Percentiles rank a stretch among this genome's conserved stretches.
Conservation (phyloP, 2,797 vertebrate species). For the Brachyalestes nurse region DNA sequence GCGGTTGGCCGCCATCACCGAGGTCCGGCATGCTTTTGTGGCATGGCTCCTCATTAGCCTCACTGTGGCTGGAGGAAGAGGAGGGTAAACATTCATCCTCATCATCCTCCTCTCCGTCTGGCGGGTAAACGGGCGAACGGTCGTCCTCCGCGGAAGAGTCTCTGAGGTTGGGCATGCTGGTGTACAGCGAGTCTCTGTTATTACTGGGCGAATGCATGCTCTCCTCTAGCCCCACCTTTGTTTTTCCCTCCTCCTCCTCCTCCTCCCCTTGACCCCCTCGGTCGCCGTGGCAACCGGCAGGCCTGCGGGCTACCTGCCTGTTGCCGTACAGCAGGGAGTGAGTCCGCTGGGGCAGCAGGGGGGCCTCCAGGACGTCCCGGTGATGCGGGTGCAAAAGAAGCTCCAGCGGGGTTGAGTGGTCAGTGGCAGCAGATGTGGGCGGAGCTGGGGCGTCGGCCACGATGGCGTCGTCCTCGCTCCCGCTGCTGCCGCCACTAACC, state of each 20-base stretch:
- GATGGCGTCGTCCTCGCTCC: conserved; percentile 88
- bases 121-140: conserved; percentile 71
- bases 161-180: conserved; percentile 98
- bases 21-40: conserved; percentile 98
- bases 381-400: conserved; percentile 86
- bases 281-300: conserved; percentile 42
- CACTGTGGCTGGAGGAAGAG: conserved; percentile 86
- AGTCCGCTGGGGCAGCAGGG: conserved; percentile 97
- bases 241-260: conserved; percentile 79
- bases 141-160: conserved; percentile 83
- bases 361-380: conserved; percentile 90
- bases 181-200: conserved; percentile 98
- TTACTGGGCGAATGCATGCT: conserved; percentile 81
- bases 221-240: conserved; percentile 80
- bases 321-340: conserved; percentile 97
- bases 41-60: conserved; percentile 88
- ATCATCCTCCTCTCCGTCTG: conserved; percentile 60
- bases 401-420: conserved; percentile 83
- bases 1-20: conserved; percentile 86
- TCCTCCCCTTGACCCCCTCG: conserved; percentile 75
- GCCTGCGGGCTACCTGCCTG: conserved; percentile 78
- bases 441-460: conserved; percentile 86
- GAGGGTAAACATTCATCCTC: conserved; percentile 86
- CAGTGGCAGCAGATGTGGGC: conserved; percentile 63
- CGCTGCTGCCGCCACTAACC: conserved; percentile 73